Evolutionary conservation across 92 coral and sea anemone species (phyloP).

Genomic region (Parazoanthus darwini): DNA sequence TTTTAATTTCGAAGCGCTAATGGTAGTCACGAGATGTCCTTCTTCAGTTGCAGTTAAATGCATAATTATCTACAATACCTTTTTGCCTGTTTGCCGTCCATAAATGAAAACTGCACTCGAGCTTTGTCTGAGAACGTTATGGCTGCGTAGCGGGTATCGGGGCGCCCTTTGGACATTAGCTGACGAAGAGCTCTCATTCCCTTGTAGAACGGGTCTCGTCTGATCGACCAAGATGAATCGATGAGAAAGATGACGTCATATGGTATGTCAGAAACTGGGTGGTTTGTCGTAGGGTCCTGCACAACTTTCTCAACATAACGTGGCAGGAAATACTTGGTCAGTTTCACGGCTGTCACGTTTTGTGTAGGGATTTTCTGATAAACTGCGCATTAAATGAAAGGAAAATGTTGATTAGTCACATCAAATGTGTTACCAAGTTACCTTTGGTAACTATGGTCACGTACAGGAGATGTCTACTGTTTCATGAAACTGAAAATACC

Average conservation of each 20-base stretch:
- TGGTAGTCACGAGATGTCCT: not conserved
- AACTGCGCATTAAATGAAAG: not conserved
- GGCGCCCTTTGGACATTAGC: slow-evolving; percentile 42
- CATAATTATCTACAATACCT: not conserved
- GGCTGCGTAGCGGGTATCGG: slow-evolving; percentile 55
- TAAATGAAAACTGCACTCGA: slow-evolving; percentile 47
- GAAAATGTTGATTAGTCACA: not conserved
- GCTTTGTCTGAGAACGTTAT: slow-evolving; percentile 60
- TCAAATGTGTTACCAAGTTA: no score
- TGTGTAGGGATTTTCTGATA: slow-evolving; percentile 33
- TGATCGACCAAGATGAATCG: slow-evolving; percentile 65
- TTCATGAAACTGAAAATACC: not conserved
- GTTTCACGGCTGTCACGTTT: slow-evolving; percentile 45
- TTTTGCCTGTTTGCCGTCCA: slow-evolving; percentile 32
- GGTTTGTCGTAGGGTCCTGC: not conserved
- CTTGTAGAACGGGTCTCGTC: slow-evolving; percentile 36
- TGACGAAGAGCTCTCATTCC: slow-evolving; percentile 51
- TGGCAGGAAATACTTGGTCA: slow-evolving; percentile 48
- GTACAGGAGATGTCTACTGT: not conserved
- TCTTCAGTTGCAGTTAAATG: not conserved
- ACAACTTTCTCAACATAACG: slow-evolving; percentile 36
- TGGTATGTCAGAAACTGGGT: slow-evolving; percentile 14
- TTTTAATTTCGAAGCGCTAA: no score
- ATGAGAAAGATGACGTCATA: slow-evolving; percentile 61
- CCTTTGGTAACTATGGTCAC: not conserved